Evolutionary conservation across 2,888 invertebrate genomes (phyloP).

Genomic region (Aproaerema taeniolella): DNA sequence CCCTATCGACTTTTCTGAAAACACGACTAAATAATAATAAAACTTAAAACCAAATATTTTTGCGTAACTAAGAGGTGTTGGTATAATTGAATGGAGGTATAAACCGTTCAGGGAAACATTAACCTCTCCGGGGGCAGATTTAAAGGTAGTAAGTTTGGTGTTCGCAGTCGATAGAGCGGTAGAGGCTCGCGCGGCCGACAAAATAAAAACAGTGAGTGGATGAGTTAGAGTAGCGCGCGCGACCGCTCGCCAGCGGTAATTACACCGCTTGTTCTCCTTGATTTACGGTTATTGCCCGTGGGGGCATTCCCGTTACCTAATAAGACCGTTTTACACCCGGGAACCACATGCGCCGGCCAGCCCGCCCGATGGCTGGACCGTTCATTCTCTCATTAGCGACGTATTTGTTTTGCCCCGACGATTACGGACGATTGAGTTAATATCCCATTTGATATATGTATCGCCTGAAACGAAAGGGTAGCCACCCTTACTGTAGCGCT

Average conservation of each 20-base stretch:
- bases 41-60: not conserved
- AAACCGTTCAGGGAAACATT: conserved; percentile 61
- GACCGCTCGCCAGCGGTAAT: conserved; percentile 75
- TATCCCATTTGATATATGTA: conserved; percentile 63
- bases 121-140: conserved; percentile 67
- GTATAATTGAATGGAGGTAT: conserved; percentile 62
- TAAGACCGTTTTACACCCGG: conserved; percentile 74
- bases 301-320: conserved; percentile 76
- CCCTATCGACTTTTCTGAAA: too few species aligned
- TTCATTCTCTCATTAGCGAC: conserved; percentile 71
- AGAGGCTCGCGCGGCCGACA: conserved; percentile 56
- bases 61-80: not conserved
- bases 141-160: conserved; percentile 69
- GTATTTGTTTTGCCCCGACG: conserved; percentile 64
- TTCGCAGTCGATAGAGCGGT: conserved; percentile 71
- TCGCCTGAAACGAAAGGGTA: conserved; percentile 51
- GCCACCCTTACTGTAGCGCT: conserved; percentile 34
- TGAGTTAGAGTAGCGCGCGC: conserved; percentile 72
- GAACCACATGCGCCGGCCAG: conserved; percentile 65
- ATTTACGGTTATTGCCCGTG: conserved; percentile 78
- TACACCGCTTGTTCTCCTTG: conserved; percentile 78
- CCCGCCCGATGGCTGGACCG: conserved; percentile 46
- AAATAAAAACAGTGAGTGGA: conserved; percentile 73
- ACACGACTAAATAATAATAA: too few species aligned
- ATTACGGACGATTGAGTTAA: conserved; percentile 68